These are phyloP conservation scores for Potorous gilbertii DNA, from an alignment of 2,797 vertebrate genomes.

Conservation along the genomic window DNA sequence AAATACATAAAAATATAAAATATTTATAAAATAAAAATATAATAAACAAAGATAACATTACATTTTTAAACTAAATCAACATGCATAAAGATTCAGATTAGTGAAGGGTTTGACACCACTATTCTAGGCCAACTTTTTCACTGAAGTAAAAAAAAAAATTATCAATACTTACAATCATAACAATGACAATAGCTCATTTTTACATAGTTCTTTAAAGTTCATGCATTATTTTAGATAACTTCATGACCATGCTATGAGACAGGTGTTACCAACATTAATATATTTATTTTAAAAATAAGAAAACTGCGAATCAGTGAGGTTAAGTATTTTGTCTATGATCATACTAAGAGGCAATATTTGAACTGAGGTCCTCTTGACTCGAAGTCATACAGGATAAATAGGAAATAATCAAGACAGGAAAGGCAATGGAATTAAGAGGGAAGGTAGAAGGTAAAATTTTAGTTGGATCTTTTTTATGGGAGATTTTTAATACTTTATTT, in stretches of 20 bases:
- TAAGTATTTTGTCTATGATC: conserved; percentile 14
- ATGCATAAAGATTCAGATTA: background rate
- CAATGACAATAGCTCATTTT: too few relatives aligned
- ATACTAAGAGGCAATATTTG: background rate
- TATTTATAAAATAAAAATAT: background rate
- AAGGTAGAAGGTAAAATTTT: background rate
- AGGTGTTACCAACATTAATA: background rate
- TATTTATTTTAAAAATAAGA: conserved; percentile 33
- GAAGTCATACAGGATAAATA: background rate
- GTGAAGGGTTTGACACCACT: background rate
- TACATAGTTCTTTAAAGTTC: background rate
- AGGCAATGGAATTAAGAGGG: background rate
- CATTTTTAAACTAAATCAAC: background rate
- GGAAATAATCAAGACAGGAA: background rate
- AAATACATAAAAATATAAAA: background rate
- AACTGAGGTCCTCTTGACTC: background rate
- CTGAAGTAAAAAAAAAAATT: background rate
- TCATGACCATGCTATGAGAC: background rate
- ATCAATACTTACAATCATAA: background rate
- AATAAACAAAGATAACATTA: background rate
- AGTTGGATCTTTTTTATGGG: background rate
- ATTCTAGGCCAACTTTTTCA: background rate
- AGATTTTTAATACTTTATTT: too few relatives aligned
- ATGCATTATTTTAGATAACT: background rate
- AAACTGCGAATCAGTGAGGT: background rate